Evolutionary conservation across 2,888 invertebrate genomes (phyloP), one percentile per base, ranked within the genome.

Genomic region (Hypselothyrea guttata): DNA sequence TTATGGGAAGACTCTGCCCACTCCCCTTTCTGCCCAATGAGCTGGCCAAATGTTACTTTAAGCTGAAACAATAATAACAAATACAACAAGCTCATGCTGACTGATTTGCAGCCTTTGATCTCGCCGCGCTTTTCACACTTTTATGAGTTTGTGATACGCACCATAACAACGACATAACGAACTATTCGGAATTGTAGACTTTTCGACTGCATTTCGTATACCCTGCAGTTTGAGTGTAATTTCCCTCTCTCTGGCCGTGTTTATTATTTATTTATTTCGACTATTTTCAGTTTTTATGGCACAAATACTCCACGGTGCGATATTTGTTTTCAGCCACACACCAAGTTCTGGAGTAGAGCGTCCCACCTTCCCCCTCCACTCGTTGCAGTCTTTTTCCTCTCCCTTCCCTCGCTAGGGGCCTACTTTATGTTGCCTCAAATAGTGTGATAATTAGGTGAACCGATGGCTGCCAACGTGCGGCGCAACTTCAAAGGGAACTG

Each of bases 371-470:
- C 22, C 22, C 22, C n/a, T n/a, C n/a, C n/a, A n/a, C n/a, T n/a
- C n/a, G n/a, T n/a, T n/a, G n/a, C n/a, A 18, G n/a, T 9, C 5
- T 4, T 5, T 18, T 37, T 37, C 31, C 15, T n/a, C 15, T 4
- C 7, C 18, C 4, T n/a, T 5, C n/a, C 11, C 30, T 34, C 15
- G 9, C 37, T 31, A n/a, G 28, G 9, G 4, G 41, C 18, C 42
- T 44, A 28, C 37, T 84, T 81, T 86, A 86, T 71, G 81, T 71
- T 76, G 71, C 82, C 71, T 86, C 65, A 69, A 81, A 84, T 76
- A 67, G 77, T 84, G 86, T 81, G 81, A 81, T 86, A 81, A 81
- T 81, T 86, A 84, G 81, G 78, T 81, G 84, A 84, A 63, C 86
- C 71, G 81, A 59, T 84, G 73, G 66, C 82, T 71, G 67, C 56